Base-by-base conservation (phyloP, 2,113 vertebrate species). In the Chaetura pelagica region DNA sequence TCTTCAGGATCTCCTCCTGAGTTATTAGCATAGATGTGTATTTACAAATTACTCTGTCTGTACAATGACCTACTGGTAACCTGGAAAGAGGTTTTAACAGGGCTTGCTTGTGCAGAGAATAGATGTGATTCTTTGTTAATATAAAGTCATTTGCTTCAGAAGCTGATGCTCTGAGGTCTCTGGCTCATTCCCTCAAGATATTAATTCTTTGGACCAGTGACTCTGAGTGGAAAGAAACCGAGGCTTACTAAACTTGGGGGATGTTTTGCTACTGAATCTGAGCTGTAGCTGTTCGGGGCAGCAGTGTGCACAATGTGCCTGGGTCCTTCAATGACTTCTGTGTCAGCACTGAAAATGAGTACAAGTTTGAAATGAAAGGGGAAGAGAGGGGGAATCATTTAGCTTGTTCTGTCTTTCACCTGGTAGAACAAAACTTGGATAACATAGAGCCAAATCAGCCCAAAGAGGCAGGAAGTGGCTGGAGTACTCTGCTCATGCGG, bases 281-380 rank as follows among this genome's bases (percentile, higher is more conserved):
- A 46, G 16, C 61, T 83, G 30, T 19, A 3, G 6, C 30, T n/a
- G 29, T 35, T 62, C 24, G 5, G 40, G 24, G n/a, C 48, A 72
- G 69, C 20, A 54, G 15, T 1, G 0, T 2, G 8, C 0, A 6
- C n/a, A 26, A 23, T 15, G 79, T 49, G 40, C 9, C 32, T 16
- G 4, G 13, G 26, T 58, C 42, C 63, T 32, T 93, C 26, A 13
- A 3, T 44, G 71, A 66, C 17, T 38, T 57, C n/a, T 76, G 23
- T 52, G 58, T 40, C 63, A 49, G 78, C 26, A 8, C 46, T 77
- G 58, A 57, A 76, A 69, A 57, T 0, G 4, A 87, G 49, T 59
- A 72, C 6, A 48, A 38, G 44, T 63, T 27, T 66, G 35, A 84
- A 78, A 68, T 59, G 4, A 48, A 58, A 48, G 8, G 5, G 4